Conservation (phyloP, 2,888 invertebrate genomes). For the Rugalucina vietnamica region DNA sequence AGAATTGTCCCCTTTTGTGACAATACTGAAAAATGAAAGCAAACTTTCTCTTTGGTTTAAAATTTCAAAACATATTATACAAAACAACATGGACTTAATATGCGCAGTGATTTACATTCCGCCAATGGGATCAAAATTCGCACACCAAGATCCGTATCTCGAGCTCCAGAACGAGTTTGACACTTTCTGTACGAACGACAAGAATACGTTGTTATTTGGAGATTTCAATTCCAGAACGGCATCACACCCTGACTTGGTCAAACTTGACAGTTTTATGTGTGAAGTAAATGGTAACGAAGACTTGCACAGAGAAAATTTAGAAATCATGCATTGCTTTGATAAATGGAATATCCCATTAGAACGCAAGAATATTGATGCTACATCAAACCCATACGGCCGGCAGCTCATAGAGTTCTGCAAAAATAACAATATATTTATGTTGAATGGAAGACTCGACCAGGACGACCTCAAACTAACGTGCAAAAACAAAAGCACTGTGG, state of each 20-base stretch:
- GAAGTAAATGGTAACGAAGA: not conserved
- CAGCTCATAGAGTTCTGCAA: not conserved
- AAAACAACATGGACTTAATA: not conserved
- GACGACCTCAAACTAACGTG: not conserved
- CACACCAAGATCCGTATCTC: not conserved
- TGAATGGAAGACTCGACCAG: not conserved
- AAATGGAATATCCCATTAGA: not conserved
- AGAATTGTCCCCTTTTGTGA: not conserved
- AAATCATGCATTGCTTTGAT: not conserved
- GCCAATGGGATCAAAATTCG: not conserved
- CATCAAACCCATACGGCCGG: not conserved
- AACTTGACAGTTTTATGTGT: not conserved
- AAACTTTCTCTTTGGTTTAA: not conserved
- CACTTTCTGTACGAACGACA: not conserved
- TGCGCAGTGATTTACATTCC: conserved; percentile 12
- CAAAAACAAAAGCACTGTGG: not conserved
- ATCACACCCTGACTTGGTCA: not conserved
- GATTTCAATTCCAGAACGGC: not conserved
- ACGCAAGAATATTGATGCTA: not conserved
- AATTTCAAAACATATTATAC: not conserved
- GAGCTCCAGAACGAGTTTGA: not conserved
- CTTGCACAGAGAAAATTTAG: not conserved
- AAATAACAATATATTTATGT: not conserved
- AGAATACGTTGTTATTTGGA: not conserved
- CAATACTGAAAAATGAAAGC: not conserved